Percentiles rank a stretch among this genome's conserved stretches.
Evolutionary conservation across 1,140 invertebrate genomes (phyloP).

Genomic region (Saxidomus purpurata): DNA sequence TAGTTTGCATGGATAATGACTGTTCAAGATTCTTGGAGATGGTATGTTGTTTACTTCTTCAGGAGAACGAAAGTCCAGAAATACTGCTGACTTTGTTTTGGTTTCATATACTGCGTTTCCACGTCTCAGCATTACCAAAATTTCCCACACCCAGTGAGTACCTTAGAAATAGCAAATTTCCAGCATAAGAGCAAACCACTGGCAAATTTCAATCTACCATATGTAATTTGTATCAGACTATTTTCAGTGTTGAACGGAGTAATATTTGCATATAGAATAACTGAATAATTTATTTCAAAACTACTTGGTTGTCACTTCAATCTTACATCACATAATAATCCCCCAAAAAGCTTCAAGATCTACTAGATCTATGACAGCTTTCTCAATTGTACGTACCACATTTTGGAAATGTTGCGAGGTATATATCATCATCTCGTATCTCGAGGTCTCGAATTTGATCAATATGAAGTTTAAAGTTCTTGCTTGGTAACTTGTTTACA

Average conservation of each 20-base stretch:
- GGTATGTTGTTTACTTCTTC: slow-evolving; percentile 50
- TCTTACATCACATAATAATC: too few relatives aligned
- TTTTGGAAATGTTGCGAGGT: slow-evolving; percentile 21
- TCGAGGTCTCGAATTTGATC: not conserved
- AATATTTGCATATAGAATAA: too few relatives aligned
- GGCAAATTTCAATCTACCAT: too few relatives aligned
- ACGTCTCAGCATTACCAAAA: slow-evolving; percentile 63
- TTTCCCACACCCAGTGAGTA: slow-evolving; percentile 75
- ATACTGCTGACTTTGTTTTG: slow-evolving; percentile 56
- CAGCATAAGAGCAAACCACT: not conserved
- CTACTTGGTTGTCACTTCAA: too few relatives aligned
- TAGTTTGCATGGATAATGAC: slow-evolving; percentile 60
- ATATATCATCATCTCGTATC: slow-evolving; percentile 28
- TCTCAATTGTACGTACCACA: not conserved
- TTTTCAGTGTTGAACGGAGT: too few relatives aligned
- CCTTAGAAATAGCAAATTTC: slow-evolving; percentile 9
- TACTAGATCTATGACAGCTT: too few relatives aligned
- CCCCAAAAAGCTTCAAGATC: too few relatives aligned
- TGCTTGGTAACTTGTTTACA: not conserved
- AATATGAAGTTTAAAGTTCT: not conserved
- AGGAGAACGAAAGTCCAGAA: slow-evolving; percentile 66
- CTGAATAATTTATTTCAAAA: too few relatives aligned
- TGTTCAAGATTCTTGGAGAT: slow-evolving; percentile 71
- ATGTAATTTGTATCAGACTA: too few relatives aligned
- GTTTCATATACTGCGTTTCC: slow-evolving; percentile 55